Evolutionary conservation across 2,797 vertebrate genomes (phyloP).

Genomic region (Hozukius guyotensis): DNA sequence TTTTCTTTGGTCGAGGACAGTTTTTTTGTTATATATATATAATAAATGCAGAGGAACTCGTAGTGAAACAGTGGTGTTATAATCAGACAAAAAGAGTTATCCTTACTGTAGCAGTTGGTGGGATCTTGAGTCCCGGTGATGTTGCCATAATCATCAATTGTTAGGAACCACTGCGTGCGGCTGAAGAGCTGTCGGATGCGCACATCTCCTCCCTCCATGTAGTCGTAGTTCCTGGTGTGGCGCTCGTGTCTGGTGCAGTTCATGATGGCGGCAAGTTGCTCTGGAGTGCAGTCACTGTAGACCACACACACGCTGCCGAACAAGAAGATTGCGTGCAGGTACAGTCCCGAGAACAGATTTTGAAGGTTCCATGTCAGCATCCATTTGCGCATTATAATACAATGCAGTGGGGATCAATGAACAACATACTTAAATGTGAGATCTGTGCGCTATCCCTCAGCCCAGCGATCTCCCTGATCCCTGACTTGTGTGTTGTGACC

Average conservation of each 20-base stretch:
- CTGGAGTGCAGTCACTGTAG: constrained; percentile 94
- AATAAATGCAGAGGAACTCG: not conserved
- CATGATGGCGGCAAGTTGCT: constrained; percentile 93
- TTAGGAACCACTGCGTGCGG: constrained; percentile 97
- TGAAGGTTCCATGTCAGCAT: constrained; percentile 98
- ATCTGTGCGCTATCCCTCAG: constrained; percentile 79
- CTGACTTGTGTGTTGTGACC: constrained; percentile 81
- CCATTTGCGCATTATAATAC: constrained; percentile 99
- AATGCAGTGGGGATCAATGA: constrained; percentile 92
- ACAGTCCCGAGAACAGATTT: constrained; percentile 94
- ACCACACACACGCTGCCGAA: constrained; percentile 91
- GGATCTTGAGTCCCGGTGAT: constrained; percentile 95
- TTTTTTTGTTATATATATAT: not conserved
- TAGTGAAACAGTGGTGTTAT: not conserved
- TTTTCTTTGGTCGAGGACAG: too few relatives aligned
- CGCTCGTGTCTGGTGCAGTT: constrained; percentile 98
- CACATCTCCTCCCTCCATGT: constrained; percentile 99
- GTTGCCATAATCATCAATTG: constrained; percentile 94
- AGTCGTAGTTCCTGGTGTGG: constrained; percentile 97
- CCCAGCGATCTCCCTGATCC: constrained; percentile 73
- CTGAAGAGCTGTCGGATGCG: constrained; percentile 97
- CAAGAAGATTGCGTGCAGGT: constrained; percentile 93
- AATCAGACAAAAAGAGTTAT: constrained; percentile 19
- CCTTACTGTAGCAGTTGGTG: constrained; percentile 98
- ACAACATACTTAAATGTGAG: constrained; percentile 95